Evolutionary conservation across 1,140 invertebrate species (phyloP), one percentile per base, ranked within the genome.

Genomic region (Trichonephila clavata): DNA sequence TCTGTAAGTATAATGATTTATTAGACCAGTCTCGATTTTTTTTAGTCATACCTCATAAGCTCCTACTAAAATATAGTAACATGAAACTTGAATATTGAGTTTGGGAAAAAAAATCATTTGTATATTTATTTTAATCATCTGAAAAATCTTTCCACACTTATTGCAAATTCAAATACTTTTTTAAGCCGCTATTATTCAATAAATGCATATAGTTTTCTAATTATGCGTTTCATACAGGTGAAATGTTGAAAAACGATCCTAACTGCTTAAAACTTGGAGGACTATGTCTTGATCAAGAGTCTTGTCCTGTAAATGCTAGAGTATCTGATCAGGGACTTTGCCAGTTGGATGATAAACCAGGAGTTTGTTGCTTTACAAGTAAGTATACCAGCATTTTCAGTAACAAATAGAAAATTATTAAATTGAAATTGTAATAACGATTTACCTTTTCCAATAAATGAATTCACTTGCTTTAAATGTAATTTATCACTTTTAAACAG

Each of bases 331-430:
- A 0, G 10, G 90, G 32, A 43, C 21, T 92, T 20, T 92, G 90
- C 4, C 16, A 84, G 16, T 21, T 27, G 43, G 81, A 27, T 20
- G 2, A 16, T 27, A 50, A 21, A 0, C 24, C 21, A 39, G 90
- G 59, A 63, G 90, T 84, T 50, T 92, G 90, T 21, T 92, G 90
- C 21, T 32, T 20, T 43, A 21, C 7, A 80, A 50, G 88, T 90
- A 90, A 24, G 32, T 77, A 39, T 5, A 39, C 50, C 50, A 50
- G 32, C 50, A 50, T 50, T 50, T 5, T 50, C 5, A 43, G 7
- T 43, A 43, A 43, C 7, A 43, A 43, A 43, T 4, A 7, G 2
- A 7, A 43, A 43, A 43, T 4, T 43, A 7, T 4, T 43, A 43
- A 43, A 43, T 7, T 43, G 43, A 43, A n/a, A n/a, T n/a, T n/a